Conservation (phyloP, 2,888 invertebrate species). For the Pterobdella sp. region DNA sequence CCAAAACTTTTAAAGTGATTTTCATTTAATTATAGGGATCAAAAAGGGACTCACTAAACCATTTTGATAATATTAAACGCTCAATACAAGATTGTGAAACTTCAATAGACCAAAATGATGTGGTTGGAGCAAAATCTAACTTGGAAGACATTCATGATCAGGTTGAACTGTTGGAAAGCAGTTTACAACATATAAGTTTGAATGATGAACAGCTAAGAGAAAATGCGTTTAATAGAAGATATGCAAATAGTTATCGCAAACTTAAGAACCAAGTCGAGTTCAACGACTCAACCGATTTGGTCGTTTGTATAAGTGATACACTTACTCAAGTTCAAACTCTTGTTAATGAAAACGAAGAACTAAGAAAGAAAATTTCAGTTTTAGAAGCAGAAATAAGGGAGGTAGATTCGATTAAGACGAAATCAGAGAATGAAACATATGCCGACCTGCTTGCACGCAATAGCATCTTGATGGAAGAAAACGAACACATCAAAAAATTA, state of each 20-base stretch:
- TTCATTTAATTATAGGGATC: too few relatives aligned
- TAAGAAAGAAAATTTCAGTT: neutral
- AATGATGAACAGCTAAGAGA: neutral
- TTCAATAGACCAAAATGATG: too few relatives aligned
- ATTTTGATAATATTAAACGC: too few relatives aligned
- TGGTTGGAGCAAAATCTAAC: too few relatives aligned
- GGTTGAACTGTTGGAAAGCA: too few relatives aligned
- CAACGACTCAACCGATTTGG: constrained; percentile 3
- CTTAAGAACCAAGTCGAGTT: constrained; percentile 16
- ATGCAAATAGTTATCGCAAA: constrained; percentile 11
- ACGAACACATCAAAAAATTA: constrained; percentile 8
- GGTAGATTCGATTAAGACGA: constrained; percentile 10
- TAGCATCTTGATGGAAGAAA: neutral
- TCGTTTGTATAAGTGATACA: neutral
- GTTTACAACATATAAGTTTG: too few relatives aligned
- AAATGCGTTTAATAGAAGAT: neutral
- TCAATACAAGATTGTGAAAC: too few relatives aligned
- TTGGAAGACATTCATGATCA: too few relatives aligned
- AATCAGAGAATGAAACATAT: neutral
- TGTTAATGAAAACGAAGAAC: constrained; percentile 6
- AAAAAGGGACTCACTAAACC: too few relatives aligned
- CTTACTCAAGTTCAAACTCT: neutral
- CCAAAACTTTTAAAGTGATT: too few relatives aligned
- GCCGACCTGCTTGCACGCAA: neutral
- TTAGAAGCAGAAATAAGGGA: neutral